Evolutionary conservation across 2,888 invertebrate genomes (phyloP).

Genomic region (Eupsilia transversa): DNA sequence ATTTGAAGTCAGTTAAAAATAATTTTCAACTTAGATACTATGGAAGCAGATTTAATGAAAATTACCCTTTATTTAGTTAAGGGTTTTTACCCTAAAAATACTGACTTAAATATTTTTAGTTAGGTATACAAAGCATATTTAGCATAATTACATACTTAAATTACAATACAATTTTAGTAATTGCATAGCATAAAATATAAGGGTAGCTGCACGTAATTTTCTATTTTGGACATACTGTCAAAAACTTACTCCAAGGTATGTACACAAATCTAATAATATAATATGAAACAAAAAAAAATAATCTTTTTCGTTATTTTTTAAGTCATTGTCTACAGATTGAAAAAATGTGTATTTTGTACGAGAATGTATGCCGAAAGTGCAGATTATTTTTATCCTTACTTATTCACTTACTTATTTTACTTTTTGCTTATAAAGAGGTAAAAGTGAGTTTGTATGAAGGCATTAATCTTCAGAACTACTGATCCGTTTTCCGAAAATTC

Average conservation of each 20-base stretch:
- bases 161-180: conserved; percentile 15
- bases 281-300: too few species aligned
- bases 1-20: background rate
- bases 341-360: too few species aligned
- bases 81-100: conserved; percentile 23
- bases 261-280: too few species aligned
- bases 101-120: conserved; percentile 8
- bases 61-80: background rate
- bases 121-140: conserved; percentile 34
- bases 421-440: too few species aligned
- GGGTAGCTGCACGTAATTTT: conserved; percentile 11
- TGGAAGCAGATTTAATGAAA: conserved; percentile 35
- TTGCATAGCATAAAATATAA: conserved; percentile 36
- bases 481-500: too few species aligned
- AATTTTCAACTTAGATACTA: background rate
- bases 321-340: too few species aligned
- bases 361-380: too few species aligned
- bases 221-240: conserved; percentile 18
- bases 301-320: background rate
- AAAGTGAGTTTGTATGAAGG: too few species aligned
- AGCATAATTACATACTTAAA: conserved; percentile 38
- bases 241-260: background rate
- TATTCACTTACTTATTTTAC: too few species aligned
- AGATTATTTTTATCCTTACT: too few species aligned
- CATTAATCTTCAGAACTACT: too few species aligned